A percentile compares a stretch with the other conserved stretches of the same genome.
phyloP scores from a whole-genome alignment of 1,140 invertebrate genomes.

The Psilanteris sp. region DNA sequence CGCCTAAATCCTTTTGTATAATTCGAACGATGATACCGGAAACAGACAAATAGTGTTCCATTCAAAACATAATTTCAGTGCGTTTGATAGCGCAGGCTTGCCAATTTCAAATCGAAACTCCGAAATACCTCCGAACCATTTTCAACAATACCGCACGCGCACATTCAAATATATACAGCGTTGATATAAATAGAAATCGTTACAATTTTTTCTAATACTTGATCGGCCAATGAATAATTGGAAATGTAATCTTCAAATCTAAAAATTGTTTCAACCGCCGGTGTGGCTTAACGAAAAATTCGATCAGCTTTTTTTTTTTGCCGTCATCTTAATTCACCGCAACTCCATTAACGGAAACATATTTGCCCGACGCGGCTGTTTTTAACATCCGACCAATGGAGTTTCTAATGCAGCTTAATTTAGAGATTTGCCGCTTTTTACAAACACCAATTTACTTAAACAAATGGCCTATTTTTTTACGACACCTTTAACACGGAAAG shows the following conservation, averaged over 20 bases:
- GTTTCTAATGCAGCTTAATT: conserved; percentile 4
- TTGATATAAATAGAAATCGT: conserved; percentile 9
- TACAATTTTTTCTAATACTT: conserved; percentile 13
- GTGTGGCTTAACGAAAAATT: conserved; percentile 23
- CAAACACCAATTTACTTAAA: conserved; percentile 24
- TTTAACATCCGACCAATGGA: not conserved
- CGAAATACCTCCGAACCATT: not conserved
- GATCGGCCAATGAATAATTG: conserved; percentile 18
- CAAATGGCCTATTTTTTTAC: conserved; percentile 25
- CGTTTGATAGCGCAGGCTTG: conserved; percentile 22
- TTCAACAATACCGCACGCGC: conserved; percentile 1
- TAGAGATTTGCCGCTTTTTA: not conserved
- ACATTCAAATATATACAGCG: not conserved
- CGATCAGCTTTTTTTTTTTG: conserved; percentile 22
- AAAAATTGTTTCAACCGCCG: conserved; percentile 15
- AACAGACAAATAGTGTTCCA: no score
- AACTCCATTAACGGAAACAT: conserved; percentile 23
- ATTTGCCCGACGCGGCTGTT: not conserved
- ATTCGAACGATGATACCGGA: no score
- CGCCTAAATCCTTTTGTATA: no score
- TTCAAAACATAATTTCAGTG: no score
- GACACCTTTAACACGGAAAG: conserved; percentile 20
- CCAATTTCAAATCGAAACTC: conserved; percentile 33
- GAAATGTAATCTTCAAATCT: conserved; percentile 22
- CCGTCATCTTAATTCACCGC: conserved; percentile 9